These are phyloP conservation scores for Choloepus didactylus DNA, from an alignment of 2,797 vertebrate genomes.

Conservation along the genomic window DNA sequence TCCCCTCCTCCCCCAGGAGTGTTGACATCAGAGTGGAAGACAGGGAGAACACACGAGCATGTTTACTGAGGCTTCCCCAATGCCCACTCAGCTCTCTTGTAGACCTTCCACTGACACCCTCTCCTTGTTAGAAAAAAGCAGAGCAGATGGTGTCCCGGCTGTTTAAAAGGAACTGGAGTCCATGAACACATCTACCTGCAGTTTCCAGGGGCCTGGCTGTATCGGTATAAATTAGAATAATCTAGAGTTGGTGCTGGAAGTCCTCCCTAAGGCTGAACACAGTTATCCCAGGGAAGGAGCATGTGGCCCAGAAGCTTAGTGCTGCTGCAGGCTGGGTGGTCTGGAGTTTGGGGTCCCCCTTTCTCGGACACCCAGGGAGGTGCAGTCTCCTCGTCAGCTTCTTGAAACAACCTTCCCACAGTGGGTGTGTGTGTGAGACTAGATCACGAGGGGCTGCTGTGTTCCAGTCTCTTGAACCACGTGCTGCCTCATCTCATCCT, in stretches of 20 bases:
- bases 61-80: not conserved
- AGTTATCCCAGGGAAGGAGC: not conserved
- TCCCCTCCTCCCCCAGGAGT: not conserved
- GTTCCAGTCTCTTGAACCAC: not conserved
- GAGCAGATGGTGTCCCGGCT: not conserved
- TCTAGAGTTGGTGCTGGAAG: not conserved
- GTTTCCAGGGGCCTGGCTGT: not conserved
- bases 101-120: accelerated
- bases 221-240: not conserved
- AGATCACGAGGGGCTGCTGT: not conserved
- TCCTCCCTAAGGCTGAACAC: not conserved
- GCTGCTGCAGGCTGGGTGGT: not conserved
- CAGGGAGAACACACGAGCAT: no score
- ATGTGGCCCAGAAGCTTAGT: not conserved
- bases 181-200: not conserved
- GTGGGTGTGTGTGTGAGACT: not conserved
- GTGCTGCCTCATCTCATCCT: not conserved
- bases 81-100: not conserved
- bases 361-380: not conserved
- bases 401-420: not conserved
- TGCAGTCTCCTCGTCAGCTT: not conserved
- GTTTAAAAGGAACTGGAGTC: not conserved
- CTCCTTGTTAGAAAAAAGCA: not conserved
- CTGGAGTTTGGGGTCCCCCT: not conserved
- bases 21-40: not conserved